phyloP scores from a whole-genome alignment of 2,888 invertebrate genomes.

The Lycaena phlaeas region DNA sequence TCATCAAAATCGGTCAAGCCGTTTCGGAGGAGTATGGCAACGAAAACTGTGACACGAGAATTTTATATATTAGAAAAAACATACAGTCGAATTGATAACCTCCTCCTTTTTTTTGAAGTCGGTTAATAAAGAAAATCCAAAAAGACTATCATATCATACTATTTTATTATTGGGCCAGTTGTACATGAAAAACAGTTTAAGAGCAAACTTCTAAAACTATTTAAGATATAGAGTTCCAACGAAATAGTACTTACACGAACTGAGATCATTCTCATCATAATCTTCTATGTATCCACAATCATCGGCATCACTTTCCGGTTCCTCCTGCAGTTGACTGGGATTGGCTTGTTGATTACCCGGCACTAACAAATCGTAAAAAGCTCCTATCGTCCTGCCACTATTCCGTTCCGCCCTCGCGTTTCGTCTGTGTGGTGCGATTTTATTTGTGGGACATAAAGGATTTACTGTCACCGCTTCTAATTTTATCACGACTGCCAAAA shows the following conservation, averaged over 20 bases:
- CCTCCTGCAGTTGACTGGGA: conserved; percentile 38
- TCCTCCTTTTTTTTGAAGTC: no score
- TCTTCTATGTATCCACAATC: conserved; percentile 63
- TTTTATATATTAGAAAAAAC: no score
- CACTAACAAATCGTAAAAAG: conserved; percentile 39
- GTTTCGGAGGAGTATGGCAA: no score
- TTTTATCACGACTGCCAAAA: conserved; percentile 24
- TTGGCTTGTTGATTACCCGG: conserved; percentile 26
- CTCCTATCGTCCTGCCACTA: conserved; percentile 42
- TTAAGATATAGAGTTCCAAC: not conserved
- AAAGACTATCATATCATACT: no score
- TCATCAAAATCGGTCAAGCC: no score
- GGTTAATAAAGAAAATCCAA: no score
- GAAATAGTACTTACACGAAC: conserved; percentile 38
- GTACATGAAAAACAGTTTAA: not conserved
- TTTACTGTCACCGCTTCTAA: conserved; percentile 43
- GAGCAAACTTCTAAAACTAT: not conserved
- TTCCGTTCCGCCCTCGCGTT: conserved; percentile 26
- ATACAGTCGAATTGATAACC: no score
- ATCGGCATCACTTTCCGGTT: conserved; percentile 44
- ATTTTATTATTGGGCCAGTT: no score
- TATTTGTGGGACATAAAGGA: conserved; percentile 58
- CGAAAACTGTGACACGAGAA: no score
- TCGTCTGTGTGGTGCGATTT: conserved; percentile 52
- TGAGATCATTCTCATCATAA: conserved; percentile 59